These are phyloP conservation scores for Coptotermes formosanus DNA, from an alignment of 1,140 invertebrate species.

Conservation along the genomic window DNA sequence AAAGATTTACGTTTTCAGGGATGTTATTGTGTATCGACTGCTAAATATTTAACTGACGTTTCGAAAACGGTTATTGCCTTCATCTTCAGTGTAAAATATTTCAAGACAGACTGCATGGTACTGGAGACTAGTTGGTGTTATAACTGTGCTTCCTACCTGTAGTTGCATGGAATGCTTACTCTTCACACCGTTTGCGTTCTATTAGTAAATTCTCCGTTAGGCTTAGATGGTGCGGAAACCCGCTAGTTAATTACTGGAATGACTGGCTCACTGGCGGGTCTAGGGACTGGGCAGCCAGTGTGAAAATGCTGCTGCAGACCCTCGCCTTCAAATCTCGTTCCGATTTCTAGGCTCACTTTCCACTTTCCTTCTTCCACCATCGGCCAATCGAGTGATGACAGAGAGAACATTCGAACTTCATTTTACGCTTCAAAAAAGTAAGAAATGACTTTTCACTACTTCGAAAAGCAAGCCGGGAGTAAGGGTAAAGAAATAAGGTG, in stretches of 20 bases:
- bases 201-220: too few species aligned
- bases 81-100: too few species aligned
- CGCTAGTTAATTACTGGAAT: background rate
- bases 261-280: background rate
- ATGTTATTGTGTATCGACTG: too few species aligned
- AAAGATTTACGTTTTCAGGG: too few species aligned
- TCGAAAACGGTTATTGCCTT: too few species aligned
- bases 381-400: background rate
- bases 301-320: background rate
- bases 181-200: too few species aligned
- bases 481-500: background rate
- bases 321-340: background rate
- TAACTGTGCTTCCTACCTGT: too few species aligned
- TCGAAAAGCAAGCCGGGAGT: background rate
- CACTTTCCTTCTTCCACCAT: background rate
- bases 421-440: conserved; percentile 5
- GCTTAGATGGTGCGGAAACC: background rate
- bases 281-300: background rate
- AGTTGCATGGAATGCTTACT: too few species aligned
- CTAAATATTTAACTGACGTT: too few species aligned
- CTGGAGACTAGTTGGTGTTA: too few species aligned
- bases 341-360: conserved; percentile 11
- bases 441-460: conserved; percentile 5
- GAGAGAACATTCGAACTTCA: background rate
- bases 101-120: too few species aligned